Percentiles rank a stretch among this genome's conserved stretches.
These are phyloP conservation scores for Leptura quadrifasciata DNA, from an alignment of 2,888 invertebrate species.

Conservation along the genomic window DNA sequence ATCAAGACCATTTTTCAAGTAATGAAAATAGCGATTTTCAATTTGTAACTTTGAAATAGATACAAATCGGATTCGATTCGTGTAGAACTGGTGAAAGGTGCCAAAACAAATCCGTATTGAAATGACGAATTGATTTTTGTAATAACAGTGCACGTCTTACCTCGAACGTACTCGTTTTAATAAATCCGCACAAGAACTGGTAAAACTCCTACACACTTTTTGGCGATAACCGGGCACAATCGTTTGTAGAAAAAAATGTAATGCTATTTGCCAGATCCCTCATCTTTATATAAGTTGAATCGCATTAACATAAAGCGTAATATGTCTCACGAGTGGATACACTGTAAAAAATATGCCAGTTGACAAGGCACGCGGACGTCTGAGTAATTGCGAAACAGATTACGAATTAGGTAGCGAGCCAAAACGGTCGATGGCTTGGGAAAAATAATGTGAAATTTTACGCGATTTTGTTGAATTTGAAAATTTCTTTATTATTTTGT, in stretches of 20 bases:
- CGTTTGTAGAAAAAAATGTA: slow-evolving; percentile 22
- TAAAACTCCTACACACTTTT: slow-evolving; percentile 17
- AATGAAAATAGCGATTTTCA: too few species aligned
- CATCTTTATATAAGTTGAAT: slow-evolving; percentile 40
- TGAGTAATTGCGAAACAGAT: not conserved
- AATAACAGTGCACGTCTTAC: not conserved
- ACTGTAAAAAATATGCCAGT: slow-evolving; percentile 36
- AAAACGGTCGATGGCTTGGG: too few species aligned
- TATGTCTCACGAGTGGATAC: slow-evolving; percentile 18
- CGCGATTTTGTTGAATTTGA: too few species aligned
- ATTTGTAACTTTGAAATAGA: too few species aligned
- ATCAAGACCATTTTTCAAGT: too few species aligned
- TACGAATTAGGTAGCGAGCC: too few species aligned
- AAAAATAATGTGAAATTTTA: too few species aligned
- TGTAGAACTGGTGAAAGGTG: too few species aligned
- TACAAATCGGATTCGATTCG: too few species aligned
- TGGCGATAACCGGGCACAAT: slow-evolving; percentile 15
- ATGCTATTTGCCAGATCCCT: not conserved
- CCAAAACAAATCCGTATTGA: not conserved
- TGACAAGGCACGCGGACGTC: not conserved
- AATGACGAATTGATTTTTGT: not conserved
- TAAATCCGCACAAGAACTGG: not conserved
- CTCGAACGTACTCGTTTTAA: not conserved
- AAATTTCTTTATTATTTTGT: too few species aligned
- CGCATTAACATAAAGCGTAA: slow-evolving; percentile 34